Conservation (phyloP, 2,888 invertebrate species). For the Drosophila quasianomalipes region DNA sequence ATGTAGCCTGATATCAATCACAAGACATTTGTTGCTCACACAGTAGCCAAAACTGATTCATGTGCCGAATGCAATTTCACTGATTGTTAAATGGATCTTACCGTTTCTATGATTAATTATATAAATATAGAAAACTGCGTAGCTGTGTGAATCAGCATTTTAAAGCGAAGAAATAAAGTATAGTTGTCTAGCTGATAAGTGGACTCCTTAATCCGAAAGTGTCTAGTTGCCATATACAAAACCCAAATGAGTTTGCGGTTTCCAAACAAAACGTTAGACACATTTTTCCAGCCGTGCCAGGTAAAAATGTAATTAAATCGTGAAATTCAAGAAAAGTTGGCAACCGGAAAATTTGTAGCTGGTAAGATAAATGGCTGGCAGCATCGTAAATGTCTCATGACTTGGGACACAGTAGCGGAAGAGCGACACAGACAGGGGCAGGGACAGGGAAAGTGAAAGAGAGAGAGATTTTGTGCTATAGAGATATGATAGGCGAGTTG, state of each 20-base stretch:
- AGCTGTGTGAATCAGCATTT: constrained; percentile 2
- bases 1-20: constrained; percentile 11
- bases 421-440: background rate
- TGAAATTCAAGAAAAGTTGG: constrained; percentile 25
- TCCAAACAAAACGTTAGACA: constrained; percentile 25
- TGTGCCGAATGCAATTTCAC: background rate
- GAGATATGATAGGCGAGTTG: constrained; percentile 9
- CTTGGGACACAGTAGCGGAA: background rate
- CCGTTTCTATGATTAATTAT: background rate
- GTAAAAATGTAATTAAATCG: constrained; percentile 34
- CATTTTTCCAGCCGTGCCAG: constrained; percentile 21
- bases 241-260: constrained; percentile 38
- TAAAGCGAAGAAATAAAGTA: background rate
- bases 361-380: constrained; percentile 27
- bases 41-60: background rate
- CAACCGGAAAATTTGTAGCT: constrained; percentile 25
- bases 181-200: constrained; percentile 1
- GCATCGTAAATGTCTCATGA: constrained; percentile 28
- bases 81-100: background rate
- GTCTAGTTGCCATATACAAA: constrained; percentile 9
- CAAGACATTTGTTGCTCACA: background rate
- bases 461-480: constrained; percentile 6
- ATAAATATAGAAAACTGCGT: background rate
- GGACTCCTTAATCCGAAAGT: background rate
- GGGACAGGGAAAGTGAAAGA: constrained; percentile 2